Evolutionary conservation across 2,888 invertebrate genomes (phyloP), one percentile per base, ranked within the genome.

Genomic region (Dorcus hopei): DNA sequence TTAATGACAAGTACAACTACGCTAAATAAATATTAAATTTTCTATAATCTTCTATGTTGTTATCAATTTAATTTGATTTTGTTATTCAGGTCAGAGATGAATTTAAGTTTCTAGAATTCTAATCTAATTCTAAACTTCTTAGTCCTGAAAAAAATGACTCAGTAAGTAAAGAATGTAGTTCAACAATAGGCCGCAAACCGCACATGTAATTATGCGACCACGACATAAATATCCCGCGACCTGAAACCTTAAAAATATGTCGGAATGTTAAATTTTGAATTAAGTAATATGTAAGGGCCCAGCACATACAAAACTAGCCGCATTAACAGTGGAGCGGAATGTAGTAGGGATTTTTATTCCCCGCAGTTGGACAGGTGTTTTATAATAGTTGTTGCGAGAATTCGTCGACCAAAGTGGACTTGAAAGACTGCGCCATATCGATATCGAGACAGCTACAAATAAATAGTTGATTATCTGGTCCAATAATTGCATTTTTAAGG

Each of bases 311-410:
- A 56, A 54, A 61, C 57, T 59, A 61, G 61, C 54, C 53, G 58
- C 61, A 61, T 59, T 61, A 59, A 61, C 59, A 61, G 58, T 59
- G 56, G 41, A 58, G 50, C 43, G 61, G 61, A 61, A 61, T 61
- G 61, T 59, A 59, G 61, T 61, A 59, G 54, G 59, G 61, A 56
- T 59, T 61, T 61, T 61, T 61, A 59, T 61, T 59, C 61, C 61
- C 51, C 49, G 58, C 50, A 60, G 62, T 61, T 63, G 62, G 59
- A 65, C 63, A 65, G 61, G 62, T 65, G 64, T 61, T 61, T 62
- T 59, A 61, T 60, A 61, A 54, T 59, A 42, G 50, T 49, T 43
- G 62, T 62, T 58, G 48, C 41, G 52, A 56, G 59, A 61, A 63
- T 59, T 58, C 47, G 45, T 54, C 47, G 54, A 54, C 54, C 47